Evolutionary conservation across 2,797 vertebrate genomes (phyloP).

Genomic region (Lepilemur ruficaudatus): DNA sequence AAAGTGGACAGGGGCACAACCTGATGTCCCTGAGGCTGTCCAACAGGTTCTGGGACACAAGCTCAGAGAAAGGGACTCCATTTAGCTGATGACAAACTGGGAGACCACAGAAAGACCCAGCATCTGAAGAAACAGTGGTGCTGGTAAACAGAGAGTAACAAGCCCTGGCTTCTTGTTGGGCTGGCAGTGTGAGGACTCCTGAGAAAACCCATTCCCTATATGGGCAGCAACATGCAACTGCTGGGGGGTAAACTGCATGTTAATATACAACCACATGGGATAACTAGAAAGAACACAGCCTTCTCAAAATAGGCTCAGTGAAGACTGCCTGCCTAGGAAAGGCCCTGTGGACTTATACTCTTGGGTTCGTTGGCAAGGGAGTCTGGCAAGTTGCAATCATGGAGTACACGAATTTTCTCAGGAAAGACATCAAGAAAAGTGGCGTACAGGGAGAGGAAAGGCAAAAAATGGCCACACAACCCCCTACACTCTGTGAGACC

Average conservation of each 20-base stretch:
- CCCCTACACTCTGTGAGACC: not conserved
- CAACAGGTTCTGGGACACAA: not conserved
- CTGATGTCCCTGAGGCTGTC: not conserved
- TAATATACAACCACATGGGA: not conserved
- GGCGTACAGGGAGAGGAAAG: not conserved
- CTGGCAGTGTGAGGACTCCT: not conserved
- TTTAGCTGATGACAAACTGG: not conserved
- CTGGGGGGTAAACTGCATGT: not conserved
- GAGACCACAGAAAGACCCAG: not conserved
- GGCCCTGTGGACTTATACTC: not conserved
- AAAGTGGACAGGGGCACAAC: not conserved
- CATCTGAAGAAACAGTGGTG: not conserved
- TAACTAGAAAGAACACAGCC: not conserved
- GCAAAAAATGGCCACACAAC: accelerated
- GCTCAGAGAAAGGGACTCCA: not conserved
- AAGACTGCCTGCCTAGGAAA: not conserved
- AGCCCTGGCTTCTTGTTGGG: not conserved
- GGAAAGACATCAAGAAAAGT: not conserved
- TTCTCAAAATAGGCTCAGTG: not conserved
- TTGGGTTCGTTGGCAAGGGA: not conserved
- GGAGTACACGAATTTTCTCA: not conserved
- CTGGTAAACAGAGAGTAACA: not conserved
- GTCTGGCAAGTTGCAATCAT: not conserved
- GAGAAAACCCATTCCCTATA: conserved; percentile 7
- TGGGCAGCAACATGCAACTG: not conserved